Evolutionary conservation across 2,797 vertebrate genomes (phyloP).

Genomic region (Erpetoichthys calabaricus): DNA sequence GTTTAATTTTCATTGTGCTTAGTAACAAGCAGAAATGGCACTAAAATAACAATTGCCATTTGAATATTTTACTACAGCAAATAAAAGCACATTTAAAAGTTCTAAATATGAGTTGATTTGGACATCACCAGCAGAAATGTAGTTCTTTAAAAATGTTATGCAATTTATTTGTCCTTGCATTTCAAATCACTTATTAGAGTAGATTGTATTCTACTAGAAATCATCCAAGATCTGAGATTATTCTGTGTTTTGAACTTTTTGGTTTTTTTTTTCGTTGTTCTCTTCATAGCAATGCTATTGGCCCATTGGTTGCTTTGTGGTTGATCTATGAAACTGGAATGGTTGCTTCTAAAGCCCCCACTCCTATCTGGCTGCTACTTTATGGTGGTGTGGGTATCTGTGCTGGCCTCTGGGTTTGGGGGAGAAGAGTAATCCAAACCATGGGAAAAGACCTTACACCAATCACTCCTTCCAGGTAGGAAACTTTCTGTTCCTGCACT

Average conservation of each 20-base stretch:
- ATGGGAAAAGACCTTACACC: slow-evolving; percentile 93
- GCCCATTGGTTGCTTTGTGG: slow-evolving; percentile 81
- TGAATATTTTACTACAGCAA: too few relatives aligned
- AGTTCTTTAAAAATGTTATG: too few relatives aligned
- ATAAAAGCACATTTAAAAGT: too few relatives aligned
- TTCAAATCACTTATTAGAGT: too few relatives aligned
- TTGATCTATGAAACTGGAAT: slow-evolving; percentile 63
- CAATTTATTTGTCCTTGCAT: too few relatives aligned
- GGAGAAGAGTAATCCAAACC: slow-evolving; percentile 87
- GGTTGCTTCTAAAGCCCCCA: slow-evolving; percentile 54
- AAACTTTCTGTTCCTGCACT: neutral
- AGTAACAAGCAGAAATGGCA: too few relatives aligned
- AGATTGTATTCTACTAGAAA: neutral
- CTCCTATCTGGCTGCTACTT: slow-evolving; percentile 85
- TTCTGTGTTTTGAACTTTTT: too few relatives aligned
- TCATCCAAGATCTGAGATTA: too few relatives aligned
- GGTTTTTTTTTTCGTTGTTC: neutral
- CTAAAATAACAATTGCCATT: too few relatives aligned
- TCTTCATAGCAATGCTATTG: slow-evolving; percentile 76
- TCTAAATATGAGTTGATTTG: too few relatives aligned
- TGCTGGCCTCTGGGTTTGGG: slow-evolving; percentile 85
- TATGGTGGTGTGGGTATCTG: slow-evolving; percentile 86
- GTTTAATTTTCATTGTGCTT: too few relatives aligned
- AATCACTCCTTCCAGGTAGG: slow-evolving; percentile 89
- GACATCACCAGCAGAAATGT: too few relatives aligned